Conservation (phyloP, 1,140 invertebrate species). For the Manduca sexta region DNA sequence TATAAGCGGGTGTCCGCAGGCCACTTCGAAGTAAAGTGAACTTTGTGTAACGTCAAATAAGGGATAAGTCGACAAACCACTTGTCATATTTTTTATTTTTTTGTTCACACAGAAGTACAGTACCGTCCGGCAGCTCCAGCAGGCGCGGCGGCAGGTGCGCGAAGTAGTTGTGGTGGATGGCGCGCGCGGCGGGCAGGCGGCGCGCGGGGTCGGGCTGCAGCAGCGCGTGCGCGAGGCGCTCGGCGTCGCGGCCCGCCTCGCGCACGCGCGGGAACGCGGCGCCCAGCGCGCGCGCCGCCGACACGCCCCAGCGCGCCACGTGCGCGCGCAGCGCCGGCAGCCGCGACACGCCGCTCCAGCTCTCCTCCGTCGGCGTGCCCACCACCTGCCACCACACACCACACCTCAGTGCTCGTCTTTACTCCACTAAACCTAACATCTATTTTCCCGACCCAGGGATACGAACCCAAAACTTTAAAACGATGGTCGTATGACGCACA, state of each 20-base stretch:
- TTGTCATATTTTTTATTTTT: no score
- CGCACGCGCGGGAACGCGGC: constrained; percentile 91
- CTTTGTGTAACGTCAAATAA: no score
- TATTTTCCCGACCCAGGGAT: no score
- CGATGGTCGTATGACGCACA: no score
- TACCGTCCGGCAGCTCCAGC: constrained; percentile 92
- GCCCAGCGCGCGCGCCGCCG: constrained; percentile 85
- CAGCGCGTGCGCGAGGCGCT: constrained; percentile 88
- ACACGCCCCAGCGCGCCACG: constrained; percentile 78
- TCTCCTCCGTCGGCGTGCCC: constrained; percentile 93
- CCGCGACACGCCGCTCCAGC: constrained; percentile 91
- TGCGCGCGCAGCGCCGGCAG: constrained; percentile 90
- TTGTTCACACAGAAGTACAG: no score
- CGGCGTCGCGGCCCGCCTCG: constrained; percentile 88
- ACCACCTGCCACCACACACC: constrained; percentile 75
- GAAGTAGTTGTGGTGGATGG: constrained; percentile 94
- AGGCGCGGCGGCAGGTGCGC: constrained; percentile 87
- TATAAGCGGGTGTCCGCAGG: no score
- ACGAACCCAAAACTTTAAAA: no score
- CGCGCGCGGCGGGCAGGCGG: constrained; percentile 90
- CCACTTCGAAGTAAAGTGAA: no score
- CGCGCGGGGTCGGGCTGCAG: constrained; percentile 91
- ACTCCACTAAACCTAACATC: no score
- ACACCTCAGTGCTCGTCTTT: no score
- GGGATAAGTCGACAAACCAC: no score